A percentile compares a stretch with the other conserved stretches of the same genome.
Evolutionary conservation across 2,888 invertebrate genomes (phyloP).

Genomic region (Stenodera caucasica): DNA sequence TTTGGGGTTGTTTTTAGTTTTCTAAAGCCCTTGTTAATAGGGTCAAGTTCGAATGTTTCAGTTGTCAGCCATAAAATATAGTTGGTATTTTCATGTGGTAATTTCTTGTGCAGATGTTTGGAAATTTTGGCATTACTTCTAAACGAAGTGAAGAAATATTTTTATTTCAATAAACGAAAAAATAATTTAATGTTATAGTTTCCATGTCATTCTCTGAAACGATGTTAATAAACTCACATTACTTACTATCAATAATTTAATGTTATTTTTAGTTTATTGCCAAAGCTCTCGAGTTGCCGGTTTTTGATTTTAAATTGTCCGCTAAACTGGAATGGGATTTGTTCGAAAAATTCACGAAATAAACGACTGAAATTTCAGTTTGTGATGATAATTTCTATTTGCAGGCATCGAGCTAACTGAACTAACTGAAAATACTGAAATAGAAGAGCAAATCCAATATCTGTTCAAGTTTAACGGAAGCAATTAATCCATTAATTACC

Average conservation of each 20-base stretch:
- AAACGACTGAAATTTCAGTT: background rate
- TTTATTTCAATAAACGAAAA: background rate
- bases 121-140: conserved; percentile 3
- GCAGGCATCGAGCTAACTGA: background rate
- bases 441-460: background rate
- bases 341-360: background rate
- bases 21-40: conserved; percentile 17
- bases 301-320: background rate
- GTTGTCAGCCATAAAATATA: conserved; percentile 1
- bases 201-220: background rate
- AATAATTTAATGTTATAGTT: background rate
- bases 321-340: background rate
- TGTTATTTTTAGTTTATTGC: conserved; percentile 5
- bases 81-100: conserved; percentile 13
- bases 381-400: background rate
- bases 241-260: conserved; percentile 5
- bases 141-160: background rate
- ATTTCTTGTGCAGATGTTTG: conserved; percentile 19
- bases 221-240: conserved; percentile 1
- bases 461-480: background rate
- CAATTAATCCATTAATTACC: background rate
- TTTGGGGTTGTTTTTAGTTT: conserved; percentile 13
- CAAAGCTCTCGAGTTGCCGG: background rate
- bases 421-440: background rate
- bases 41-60: conserved; percentile 18